Conservation (phyloP, 1,140 invertebrate species). For the Panagrolaimus sp. region DNA sequence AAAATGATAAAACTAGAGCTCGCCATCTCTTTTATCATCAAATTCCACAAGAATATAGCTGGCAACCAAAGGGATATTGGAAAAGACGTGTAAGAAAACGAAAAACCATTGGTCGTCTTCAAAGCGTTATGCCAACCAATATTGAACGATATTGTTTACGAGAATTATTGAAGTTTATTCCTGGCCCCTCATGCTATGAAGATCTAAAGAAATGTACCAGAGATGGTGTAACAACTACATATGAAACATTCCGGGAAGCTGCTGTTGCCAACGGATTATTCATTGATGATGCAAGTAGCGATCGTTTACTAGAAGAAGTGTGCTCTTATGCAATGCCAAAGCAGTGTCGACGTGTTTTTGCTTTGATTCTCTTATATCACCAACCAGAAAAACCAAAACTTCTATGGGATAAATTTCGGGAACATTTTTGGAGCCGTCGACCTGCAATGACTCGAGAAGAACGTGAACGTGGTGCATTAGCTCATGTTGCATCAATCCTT, state of each 20-base stretch:
- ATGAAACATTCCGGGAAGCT: background rate
- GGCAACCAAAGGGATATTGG: background rate
- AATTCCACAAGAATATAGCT: background rate
- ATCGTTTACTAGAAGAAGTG: background rate
- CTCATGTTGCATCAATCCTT: background rate
- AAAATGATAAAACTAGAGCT: background rate
- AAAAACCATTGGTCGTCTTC: background rate
- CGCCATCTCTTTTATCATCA: background rate
- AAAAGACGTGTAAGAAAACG: background rate
- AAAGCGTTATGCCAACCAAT: background rate
- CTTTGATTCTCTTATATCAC: background rate
- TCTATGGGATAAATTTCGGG: background rate
- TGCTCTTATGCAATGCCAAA: background rate
- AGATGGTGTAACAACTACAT: too few species aligned
- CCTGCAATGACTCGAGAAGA: too few species aligned
- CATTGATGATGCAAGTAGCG: background rate
- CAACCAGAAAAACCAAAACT: background rate
- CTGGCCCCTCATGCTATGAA: background rate
- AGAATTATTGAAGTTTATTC: background rate
- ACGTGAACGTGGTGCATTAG: background rate
- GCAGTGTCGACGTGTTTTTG: background rate
- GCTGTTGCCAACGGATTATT: background rate
- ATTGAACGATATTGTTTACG: background rate
- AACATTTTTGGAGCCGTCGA: background rate
- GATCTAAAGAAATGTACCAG: background rate